phyloP scores from a whole-genome alignment of 2,113 vertebrate species.

The Clarias macrocephalus region DNA sequence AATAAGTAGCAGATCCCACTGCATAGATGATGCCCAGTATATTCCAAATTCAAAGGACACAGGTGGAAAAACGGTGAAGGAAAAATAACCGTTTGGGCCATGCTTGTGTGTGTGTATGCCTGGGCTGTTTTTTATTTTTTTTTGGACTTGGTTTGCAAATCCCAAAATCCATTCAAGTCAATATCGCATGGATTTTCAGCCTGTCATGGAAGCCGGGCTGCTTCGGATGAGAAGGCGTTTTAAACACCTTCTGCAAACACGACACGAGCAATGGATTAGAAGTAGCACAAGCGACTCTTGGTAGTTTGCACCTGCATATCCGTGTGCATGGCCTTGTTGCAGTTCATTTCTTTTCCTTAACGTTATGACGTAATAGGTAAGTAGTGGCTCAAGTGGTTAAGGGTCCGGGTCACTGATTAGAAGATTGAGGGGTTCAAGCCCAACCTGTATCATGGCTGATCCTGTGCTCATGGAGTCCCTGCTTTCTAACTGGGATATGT shows the following conservation, averaged over 20 bases:
- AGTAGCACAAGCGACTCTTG: neutral
- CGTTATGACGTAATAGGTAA: neutral
- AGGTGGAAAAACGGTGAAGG: neutral
- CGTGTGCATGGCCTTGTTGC: neutral
- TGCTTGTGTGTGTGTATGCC: neutral
- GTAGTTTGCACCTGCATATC: neutral
- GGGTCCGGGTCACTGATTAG: too few relatives aligned
- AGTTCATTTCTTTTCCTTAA: neutral
- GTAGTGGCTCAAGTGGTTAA: too few relatives aligned
- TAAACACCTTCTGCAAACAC: neutral
- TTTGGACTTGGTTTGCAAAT: neutral
- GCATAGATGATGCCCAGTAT: neutral
- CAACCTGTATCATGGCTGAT: too few relatives aligned
- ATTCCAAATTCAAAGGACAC: neutral
- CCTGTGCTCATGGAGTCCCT: too few relatives aligned
- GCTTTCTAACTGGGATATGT: too few relatives aligned
- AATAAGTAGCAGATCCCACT: neutral
- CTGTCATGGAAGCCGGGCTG: neutral
- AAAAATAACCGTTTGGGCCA: neutral
- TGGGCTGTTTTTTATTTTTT: neutral
- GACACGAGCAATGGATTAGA: neutral
- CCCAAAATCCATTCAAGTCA: neutral
- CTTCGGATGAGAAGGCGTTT: neutral
- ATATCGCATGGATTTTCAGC: slow-evolving; percentile 1
- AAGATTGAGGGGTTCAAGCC: too few relatives aligned